phyloP scores from a whole-genome alignment of 2,888 invertebrate species.

The Caenorhabditis parvicauda region DNA sequence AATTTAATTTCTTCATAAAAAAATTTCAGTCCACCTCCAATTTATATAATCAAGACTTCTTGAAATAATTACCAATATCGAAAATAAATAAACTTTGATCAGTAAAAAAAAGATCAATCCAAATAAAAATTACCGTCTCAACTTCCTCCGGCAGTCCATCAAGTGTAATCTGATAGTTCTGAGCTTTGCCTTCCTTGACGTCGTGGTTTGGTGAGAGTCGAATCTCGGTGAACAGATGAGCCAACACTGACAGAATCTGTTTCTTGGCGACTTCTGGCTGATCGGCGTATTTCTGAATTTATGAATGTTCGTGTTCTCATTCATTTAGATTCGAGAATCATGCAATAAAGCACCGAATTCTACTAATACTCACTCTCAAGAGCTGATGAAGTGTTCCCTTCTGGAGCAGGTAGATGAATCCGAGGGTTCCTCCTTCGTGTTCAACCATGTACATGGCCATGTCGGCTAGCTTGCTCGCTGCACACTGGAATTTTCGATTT shows the following conservation, averaged over 20 bases:
- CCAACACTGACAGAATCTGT: conserved; percentile 46
- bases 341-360: background rate
- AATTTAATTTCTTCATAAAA: too few relatives aligned
- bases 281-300: conserved; percentile 20
- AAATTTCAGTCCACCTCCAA: too few relatives aligned
- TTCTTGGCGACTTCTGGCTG: conserved; percentile 33
- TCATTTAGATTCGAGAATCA: background rate
- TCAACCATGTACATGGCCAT: conserved; percentile 45
- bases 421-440: conserved; percentile 53
- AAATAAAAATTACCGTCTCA: conserved; percentile 1
- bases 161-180: conserved; percentile 14
- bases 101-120: background rate
- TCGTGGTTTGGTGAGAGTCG: conserved; percentile 43
- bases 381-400: conserved; percentile 52
- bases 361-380: conserved; percentile 19
- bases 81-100: too few relatives aligned
- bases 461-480: conserved; percentile 51
- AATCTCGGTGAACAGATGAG: conserved; percentile 54
- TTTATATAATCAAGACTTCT: too few relatives aligned
- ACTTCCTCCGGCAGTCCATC: conserved; percentile 13
- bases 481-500: conserved; percentile 38
- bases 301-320: background rate
- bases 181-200: conserved; percentile 26
- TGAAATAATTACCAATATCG: too few relatives aligned
- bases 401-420: conserved; percentile 57